These are phyloP conservation scores for Hypomecis punctinalis DNA, from an alignment of 2,888 invertebrate genomes.

Conservation along the genomic window DNA sequence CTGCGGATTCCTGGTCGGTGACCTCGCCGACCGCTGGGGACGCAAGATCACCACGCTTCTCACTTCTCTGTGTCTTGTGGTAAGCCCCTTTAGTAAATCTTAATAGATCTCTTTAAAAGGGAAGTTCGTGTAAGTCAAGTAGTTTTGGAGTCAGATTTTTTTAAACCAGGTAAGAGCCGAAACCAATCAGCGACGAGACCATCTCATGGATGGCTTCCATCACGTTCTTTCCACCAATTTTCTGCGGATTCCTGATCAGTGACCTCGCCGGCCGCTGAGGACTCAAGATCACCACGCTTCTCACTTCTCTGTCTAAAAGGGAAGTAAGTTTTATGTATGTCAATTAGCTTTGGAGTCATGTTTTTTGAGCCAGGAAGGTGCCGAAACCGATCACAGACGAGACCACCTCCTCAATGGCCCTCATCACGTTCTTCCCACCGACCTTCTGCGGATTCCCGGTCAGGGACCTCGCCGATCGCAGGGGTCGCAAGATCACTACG, in stretches of 20 bases:
- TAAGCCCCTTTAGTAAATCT: slow-evolving; percentile 59
- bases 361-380: too few relatives aligned
- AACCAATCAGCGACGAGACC: slow-evolving; percentile 78
- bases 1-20: slow-evolving; percentile 82
- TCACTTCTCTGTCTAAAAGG: slow-evolving; percentile 83
- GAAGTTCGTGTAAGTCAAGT: background rate
- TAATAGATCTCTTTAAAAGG: background rate
- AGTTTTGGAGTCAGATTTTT: too few relatives aligned
- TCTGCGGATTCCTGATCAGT: slow-evolving; percentile 83
- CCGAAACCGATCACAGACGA: slow-evolving; percentile 78
- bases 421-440: slow-evolving; percentile 83
- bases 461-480: slow-evolving; percentile 80
- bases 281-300: slow-evolving; percentile 79
- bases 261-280: slow-evolving; percentile 82
- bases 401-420: slow-evolving; percentile 84
- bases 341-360: too few relatives aligned
- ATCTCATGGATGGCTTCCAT: slow-evolving; percentile 85
- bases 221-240: slow-evolving; percentile 83
- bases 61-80: slow-evolving; percentile 82
- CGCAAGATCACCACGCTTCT: slow-evolving; percentile 81
- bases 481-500: slow-evolving; percentile 82
- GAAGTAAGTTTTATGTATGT: too few relatives aligned
- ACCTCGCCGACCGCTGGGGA: slow-evolving; percentile 81
- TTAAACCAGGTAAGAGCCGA: too few relatives aligned
- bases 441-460: slow-evolving; percentile 82